Conservation (phyloP, 2,113 vertebrate genomes). For the Progne subis region DNA sequence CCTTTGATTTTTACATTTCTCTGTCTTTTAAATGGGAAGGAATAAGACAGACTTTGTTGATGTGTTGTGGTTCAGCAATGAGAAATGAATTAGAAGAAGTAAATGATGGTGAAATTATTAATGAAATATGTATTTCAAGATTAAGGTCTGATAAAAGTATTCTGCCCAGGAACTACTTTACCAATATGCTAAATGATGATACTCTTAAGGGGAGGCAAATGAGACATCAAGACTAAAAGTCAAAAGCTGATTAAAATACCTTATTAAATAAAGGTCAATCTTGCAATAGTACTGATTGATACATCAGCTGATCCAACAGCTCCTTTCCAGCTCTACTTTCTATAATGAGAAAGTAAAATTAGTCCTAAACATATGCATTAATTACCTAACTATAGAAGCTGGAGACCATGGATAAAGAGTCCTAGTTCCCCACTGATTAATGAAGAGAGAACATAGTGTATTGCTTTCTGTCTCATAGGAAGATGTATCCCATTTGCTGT, state of each 20-base stretch:
- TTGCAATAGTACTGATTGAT: slow-evolving; percentile 38
- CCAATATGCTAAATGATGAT: not conserved
- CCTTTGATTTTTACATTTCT: not conserved
- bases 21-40: not conserved
- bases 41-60: not conserved
- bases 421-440: slow-evolving; percentile 3
- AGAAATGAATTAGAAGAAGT: not conserved
- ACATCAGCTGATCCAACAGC: slow-evolving; percentile 43
- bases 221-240: slow-evolving; percentile 10
- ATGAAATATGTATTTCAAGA: not conserved
- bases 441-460: not conserved
- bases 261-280: slow-evolving; percentile 59
- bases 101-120: not conserved
- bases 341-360: slow-evolving; percentile 56
- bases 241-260: slow-evolving; percentile 52
- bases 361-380: slow-evolving; percentile 32
- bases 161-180: not conserved
- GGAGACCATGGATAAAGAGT: not conserved
- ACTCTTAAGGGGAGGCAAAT: slow-evolving; percentile 13
- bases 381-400: slow-evolving; percentile 32
- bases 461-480: not conserved
- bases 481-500: not conserved
- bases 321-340: slow-evolving; percentile 30
- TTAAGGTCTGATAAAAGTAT: not conserved
- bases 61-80: not conserved